phyloP scores from a whole-genome alignment of 1,140 invertebrate species.

The Pseudomyrmex flavicornis region DNA sequence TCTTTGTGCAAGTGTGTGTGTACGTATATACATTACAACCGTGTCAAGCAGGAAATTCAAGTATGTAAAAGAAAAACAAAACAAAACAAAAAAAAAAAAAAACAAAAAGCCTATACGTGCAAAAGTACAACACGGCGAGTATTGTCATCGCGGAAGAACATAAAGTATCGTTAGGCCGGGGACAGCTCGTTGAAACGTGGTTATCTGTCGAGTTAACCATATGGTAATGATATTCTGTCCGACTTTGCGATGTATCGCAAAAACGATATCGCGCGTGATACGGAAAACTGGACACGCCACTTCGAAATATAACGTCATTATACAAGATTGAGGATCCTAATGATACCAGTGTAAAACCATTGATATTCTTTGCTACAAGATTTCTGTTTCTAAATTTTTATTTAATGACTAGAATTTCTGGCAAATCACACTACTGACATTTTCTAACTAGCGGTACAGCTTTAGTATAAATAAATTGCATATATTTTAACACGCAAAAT shows the following conservation, averaged over 20 bases:
- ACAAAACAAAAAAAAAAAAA: too few relatives aligned
- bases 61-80: neutral
- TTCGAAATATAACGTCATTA: slow-evolving; percentile 55
- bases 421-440: neutral
- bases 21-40: slow-evolving; percentile 22
- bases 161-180: slow-evolving; percentile 45
- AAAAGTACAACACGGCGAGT: slow-evolving; percentile 1
- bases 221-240: slow-evolving; percentile 61
- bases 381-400: neutral
- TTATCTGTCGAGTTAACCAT: slow-evolving; percentile 60
- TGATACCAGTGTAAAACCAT: slow-evolving; percentile 9
- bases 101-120: neutral
- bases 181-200: slow-evolving; percentile 55
- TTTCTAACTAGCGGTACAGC: neutral
- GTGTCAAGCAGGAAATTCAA: slow-evolving; percentile 4
- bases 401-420: neutral
- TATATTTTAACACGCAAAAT: neutral
- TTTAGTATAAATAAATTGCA: neutral
- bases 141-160: slow-evolving; percentile 32
- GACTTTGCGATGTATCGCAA: slow-evolving; percentile 52
- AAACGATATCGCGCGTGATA: slow-evolving; percentile 62
- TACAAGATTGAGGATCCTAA: slow-evolving; percentile 39
- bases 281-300: slow-evolving; percentile 54
- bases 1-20: neutral
- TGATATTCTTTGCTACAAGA: neutral